Evolutionary conservation across 64 coral and sea anemone species (phyloP).

Genomic region (Actinia equina): DNA sequence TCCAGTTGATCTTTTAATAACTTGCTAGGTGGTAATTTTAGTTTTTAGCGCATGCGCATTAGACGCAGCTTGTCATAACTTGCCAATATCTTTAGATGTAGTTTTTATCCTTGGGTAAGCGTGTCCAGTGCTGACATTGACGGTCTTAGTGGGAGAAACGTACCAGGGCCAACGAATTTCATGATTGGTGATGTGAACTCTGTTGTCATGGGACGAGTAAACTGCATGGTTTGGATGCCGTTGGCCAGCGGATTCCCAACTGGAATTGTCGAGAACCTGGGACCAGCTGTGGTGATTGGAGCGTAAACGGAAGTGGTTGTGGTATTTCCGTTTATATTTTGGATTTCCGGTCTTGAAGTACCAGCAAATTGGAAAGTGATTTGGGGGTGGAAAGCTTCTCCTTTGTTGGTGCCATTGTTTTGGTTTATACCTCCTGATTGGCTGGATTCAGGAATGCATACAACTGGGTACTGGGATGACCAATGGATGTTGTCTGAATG

Average conservation of each 20-base stretch:
- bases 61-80: background rate
- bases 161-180: conserved; percentile 64
- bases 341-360: conserved; percentile 66
- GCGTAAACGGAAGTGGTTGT: conserved; percentile 81
- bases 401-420: conserved; percentile 67
- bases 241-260: conserved; percentile 57
- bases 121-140: conserved; percentile 70
- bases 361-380: conserved; percentile 86
- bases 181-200: conserved; percentile 74
- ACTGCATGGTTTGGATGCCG: conserved; percentile 68
- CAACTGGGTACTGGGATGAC: conserved; percentile 88
- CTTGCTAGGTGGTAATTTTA: background rate
- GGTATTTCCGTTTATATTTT: conserved; percentile 48
- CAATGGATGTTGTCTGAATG: conserved; percentile 84
- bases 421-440: conserved; percentile 71
- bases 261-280: conserved; percentile 66
- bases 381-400: conserved; percentile 62
- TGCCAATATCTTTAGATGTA: background rate
- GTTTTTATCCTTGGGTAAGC: conserved; percentile 43
- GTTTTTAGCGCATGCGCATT: background rate
- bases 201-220: conserved; percentile 62
- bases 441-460: conserved; percentile 78
- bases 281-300: conserved; percentile 71
- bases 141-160: conserved; percentile 64
- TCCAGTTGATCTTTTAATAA: background rate